A percentile compares a stretch with the other conserved stretches of the same genome.
Conservation (phyloP, 2,888 invertebrate genomes). For the Chromoteleia sp. region DNA sequence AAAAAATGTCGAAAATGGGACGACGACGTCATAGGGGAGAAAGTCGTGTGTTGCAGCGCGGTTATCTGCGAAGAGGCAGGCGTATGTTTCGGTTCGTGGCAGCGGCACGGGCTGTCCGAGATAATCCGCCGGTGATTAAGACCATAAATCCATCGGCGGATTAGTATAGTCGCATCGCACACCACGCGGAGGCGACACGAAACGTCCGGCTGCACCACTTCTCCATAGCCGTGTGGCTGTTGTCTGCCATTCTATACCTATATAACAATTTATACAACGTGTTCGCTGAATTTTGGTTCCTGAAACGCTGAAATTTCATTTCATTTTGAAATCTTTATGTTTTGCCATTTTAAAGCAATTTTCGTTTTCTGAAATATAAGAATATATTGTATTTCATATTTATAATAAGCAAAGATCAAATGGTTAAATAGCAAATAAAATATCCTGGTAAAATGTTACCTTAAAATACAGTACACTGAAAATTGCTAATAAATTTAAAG, state of each 20-base stretch:
- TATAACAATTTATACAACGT: slow-evolving; percentile 51
- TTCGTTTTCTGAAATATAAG: not conserved
- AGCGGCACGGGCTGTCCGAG: slow-evolving; percentile 84
- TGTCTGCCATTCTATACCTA: slow-evolving; percentile 45
- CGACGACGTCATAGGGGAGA: slow-evolving; percentile 66
- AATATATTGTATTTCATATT: too few species aligned
- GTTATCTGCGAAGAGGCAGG: slow-evolving; percentile 84
- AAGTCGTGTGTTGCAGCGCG: slow-evolving; percentile 75
- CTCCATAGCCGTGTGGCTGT: slow-evolving; percentile 47
- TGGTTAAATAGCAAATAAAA: too few species aligned
- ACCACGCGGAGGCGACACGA: slow-evolving; percentile 74
- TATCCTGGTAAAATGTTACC: too few species aligned
- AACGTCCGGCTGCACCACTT: slow-evolving; percentile 71
- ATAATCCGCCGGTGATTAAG: slow-evolving; percentile 88
- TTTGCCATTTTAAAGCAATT: not conserved
- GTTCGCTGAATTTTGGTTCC: slow-evolving; percentile 13
- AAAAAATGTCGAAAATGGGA: slow-evolving; percentile 61
- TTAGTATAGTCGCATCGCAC: slow-evolving; percentile 83
- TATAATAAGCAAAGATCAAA: too few species aligned
- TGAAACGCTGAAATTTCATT: slow-evolving; percentile 15
- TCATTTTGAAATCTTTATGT: not conserved
- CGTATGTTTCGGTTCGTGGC: slow-evolving; percentile 83
- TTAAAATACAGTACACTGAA: too few species aligned
- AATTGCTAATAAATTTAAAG: too few species aligned
- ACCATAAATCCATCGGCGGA: slow-evolving; percentile 87